Base-by-base conservation (phyloP, 2,888 invertebrate species). In the Tuta absoluta region DNA sequence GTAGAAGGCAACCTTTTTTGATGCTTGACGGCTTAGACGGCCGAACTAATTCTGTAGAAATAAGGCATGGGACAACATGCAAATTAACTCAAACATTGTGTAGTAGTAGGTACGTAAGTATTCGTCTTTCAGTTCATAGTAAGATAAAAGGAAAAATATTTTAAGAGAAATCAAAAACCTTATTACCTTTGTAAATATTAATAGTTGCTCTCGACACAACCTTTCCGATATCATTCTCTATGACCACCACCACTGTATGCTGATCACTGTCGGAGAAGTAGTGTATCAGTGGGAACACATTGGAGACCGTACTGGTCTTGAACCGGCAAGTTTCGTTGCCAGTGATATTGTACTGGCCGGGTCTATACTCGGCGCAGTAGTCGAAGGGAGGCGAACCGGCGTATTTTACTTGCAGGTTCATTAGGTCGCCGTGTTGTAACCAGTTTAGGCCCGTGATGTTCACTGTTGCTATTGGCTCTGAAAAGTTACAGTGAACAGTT, bases 381-480 rank as follows among this genome's bases (percentile, higher is more conserved):
- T 92, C 75, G 75, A 95, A 95, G 0, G 95, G 95, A 0, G 93
- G 92, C 0, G 96, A 95, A 0, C 97, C 98, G 33, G 93, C 92
- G 75, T 96, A 98, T 48, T 93, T 93, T 2, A 96, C 93, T 69
- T 93, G 91, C 10, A 98, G 82, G 64, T 94, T 93, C 28, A 97
- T 84, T 57, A 97, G 87, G 63, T 96, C 96, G 38, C 96, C 97
- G 67, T 95, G 96, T 73, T 96, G 94, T 38, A 98, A 89, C 97
- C 97, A 97, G 76, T 95, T 95, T 64, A 94, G 93, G 0, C 97
- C 97, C 2, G 92, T 93, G 0, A 96, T 93, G 60, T 93, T 94
- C 10, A 97, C 90, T 65, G 94, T 93, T 1, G 92, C 83, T 71
- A 97, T 93, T 0, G 97, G 95, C 70, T 93, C 97, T 97, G 81